Percentiles rank a stretch among this genome's conserved stretches.
These are phyloP conservation scores for Progne subis DNA, from an alignment of 2,113 vertebrate genomes.

Conservation along the genomic window DNA sequence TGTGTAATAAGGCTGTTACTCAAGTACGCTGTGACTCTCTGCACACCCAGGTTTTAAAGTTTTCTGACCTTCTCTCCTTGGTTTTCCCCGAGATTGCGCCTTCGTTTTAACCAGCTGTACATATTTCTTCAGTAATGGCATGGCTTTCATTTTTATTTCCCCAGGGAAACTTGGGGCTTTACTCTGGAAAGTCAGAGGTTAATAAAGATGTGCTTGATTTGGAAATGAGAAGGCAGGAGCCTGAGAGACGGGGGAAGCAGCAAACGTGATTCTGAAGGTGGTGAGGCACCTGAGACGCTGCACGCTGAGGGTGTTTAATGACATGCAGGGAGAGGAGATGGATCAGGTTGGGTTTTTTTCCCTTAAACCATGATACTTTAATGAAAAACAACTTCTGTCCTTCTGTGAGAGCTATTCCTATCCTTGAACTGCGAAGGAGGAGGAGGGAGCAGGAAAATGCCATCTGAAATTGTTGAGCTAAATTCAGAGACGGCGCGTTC, in stretches of 20 bases:
- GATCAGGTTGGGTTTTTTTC: neutral
- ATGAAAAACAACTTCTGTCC: slow-evolving; percentile 50
- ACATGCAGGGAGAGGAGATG: neutral
- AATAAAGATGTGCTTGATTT: neutral
- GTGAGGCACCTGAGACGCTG: neutral
- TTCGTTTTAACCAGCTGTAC: neutral
- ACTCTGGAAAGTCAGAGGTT: neutral
- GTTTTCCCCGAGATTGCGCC: neutral
- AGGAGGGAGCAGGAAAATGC: neutral
- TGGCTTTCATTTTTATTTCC: slow-evolving; percentile 12
- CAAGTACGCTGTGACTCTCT: neutral
- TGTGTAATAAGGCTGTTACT: neutral
- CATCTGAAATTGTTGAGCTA: slow-evolving; percentile 13
- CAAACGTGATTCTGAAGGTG: neutral
- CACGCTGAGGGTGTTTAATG: neutral
- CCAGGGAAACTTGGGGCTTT: neutral
- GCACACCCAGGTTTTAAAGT: neutral
- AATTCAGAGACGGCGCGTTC: slow-evolving; percentile 9
- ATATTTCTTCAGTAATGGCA: neutral
- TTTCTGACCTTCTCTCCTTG: neutral
- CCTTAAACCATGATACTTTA: slow-evolving; percentile 1
- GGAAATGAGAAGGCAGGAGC: neutral
- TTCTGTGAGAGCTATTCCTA: slow-evolving; percentile 44
- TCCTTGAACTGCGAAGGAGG: slow-evolving; percentile 55
- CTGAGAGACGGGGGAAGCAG: neutral